Base-by-base conservation (phyloP, 2,113 vertebrate species). In the Chamaetylas fuelleborni region DNA sequence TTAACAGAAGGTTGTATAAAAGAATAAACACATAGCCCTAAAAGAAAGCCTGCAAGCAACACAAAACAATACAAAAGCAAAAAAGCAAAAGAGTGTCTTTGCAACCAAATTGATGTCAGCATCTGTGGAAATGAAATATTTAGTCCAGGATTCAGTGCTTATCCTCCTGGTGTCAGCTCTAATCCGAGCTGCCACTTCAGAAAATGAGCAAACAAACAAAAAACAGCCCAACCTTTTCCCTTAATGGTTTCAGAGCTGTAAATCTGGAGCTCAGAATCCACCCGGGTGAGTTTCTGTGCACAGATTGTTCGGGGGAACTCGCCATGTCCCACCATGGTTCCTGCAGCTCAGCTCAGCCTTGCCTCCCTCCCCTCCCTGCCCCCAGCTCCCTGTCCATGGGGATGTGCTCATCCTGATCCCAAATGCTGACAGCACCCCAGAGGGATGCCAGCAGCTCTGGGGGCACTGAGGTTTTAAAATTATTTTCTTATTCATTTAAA, bases 41-140 rank as follows among this genome's bases (percentile, higher is more conserved):
- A 79, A n/a, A 38, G 7, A 82, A 79, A 81, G 25, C n/a, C 42
- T 69, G n/a, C 14, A 76, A 90, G 80, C 18, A 45, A 36, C 19
- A 56, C 14, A 45, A 81, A 64, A 1, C 11, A 14, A 36, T 36
- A 16, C 20, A 38, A 69, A 56, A 26, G 4, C 28, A 31, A 48
- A 31, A 60, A 58, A 40, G 14, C 34, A 43, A 40, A 92, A 69
- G 19, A 65, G 24, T 31, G 82, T 60, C 61, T 86, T 91, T 74
- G 56, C 76, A 84, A 76, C 17, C 14, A 89, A n/a, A 78, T 38
- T 28, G 62, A 58, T 82, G 78, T 64, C 79, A 83, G 87, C 93
- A 90, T 91, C 93, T 93, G 92, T 70, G 38, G 51, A 91, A 91
- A 96, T 96, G 33, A 96, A 96, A 96, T 96, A 95, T 96, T 97